These are phyloP conservation scores for Lithophane leautieri DNA, from an alignment of 2,888 invertebrate genomes.

Conservation along the genomic window DNA sequence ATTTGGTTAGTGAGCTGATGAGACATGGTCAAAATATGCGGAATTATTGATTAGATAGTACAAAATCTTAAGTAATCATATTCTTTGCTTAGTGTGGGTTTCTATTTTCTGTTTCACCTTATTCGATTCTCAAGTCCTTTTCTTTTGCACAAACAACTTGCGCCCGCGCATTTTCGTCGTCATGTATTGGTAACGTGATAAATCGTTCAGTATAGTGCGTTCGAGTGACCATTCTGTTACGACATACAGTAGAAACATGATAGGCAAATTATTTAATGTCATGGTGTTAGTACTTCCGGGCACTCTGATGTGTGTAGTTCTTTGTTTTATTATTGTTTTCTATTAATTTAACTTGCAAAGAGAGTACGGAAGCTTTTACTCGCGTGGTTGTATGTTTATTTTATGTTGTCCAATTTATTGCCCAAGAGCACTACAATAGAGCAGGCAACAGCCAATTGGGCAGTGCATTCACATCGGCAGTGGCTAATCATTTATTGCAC, in stretches of 20 bases:
- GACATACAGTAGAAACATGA: constrained; percentile 21
- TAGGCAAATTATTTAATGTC: constrained; percentile 15
- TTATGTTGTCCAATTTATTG: background rate
- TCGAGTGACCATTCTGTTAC: constrained; percentile 30
- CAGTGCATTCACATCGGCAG: background rate
- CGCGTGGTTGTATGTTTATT: too few species aligned
- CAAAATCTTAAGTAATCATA: background rate
- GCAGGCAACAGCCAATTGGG: background rate
- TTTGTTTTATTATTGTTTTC: constrained; percentile 17
- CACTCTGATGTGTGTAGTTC: background rate
- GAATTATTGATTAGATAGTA: background rate
- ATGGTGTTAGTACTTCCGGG: constrained; percentile 28
- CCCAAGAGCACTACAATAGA: background rate
- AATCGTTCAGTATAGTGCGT: background rate
- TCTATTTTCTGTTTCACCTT: constrained; percentile 12
- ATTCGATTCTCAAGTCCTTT: constrained; percentile 30
- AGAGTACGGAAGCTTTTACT: constrained; percentile 3
- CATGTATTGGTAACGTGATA: constrained; percentile 24
- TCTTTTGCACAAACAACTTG: constrained; percentile 41
- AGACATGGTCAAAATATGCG: background rate
- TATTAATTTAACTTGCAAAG: background rate
- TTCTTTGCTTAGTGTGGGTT: background rate
- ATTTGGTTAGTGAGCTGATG: background rate
- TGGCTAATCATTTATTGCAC: background rate
- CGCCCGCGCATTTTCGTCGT: constrained; percentile 17